These are phyloP conservation scores for Sebastolobus alascanus DNA, from an alignment of 2,797 vertebrate genomes.

Conservation along the genomic window DNA sequence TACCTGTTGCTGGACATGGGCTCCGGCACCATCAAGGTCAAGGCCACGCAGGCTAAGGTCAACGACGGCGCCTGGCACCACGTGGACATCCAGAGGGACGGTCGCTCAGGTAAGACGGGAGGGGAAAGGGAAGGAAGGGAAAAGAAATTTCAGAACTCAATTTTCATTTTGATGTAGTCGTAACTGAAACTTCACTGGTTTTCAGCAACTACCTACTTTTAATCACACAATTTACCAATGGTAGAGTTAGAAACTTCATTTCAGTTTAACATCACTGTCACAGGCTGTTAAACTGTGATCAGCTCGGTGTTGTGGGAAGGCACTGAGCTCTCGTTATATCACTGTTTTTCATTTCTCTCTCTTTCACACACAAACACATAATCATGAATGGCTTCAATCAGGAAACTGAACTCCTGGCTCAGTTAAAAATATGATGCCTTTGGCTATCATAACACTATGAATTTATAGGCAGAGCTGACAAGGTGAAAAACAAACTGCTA, in stretches of 20 bases:
- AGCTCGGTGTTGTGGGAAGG: constrained; percentile 11
- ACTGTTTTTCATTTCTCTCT: constrained; percentile 24
- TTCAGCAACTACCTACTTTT: not conserved
- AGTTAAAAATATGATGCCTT: constrained; percentile 51
- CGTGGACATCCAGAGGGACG: constrained; percentile 97
- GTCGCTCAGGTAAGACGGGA: constrained; percentile 91
- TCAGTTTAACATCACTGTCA: not conserved
- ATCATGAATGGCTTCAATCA: constrained; percentile 33
- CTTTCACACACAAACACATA: no score
- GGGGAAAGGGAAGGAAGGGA: not conserved
- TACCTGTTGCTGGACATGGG: constrained; percentile 98
- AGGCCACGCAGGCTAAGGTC: constrained; percentile 96
- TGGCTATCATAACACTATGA: constrained; percentile 19
- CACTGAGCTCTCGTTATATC: constrained; percentile 13
- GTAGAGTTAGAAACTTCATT: not conserved
- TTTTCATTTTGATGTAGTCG: not conserved
- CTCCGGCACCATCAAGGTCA: constrained; percentile 98
- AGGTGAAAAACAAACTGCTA: constrained; percentile 22
- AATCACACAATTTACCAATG: not conserved
- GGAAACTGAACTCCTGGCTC: constrained; percentile 30
- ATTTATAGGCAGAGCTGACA: constrained; percentile 42
- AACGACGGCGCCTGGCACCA: constrained; percentile 98
- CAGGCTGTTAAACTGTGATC: constrained; percentile 15
- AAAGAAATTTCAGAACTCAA: not conserved
- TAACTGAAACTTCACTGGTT: constrained; percentile 2